Conservation (phyloP, 2,888 invertebrate species). For the Quadroppia sp. region DNA sequence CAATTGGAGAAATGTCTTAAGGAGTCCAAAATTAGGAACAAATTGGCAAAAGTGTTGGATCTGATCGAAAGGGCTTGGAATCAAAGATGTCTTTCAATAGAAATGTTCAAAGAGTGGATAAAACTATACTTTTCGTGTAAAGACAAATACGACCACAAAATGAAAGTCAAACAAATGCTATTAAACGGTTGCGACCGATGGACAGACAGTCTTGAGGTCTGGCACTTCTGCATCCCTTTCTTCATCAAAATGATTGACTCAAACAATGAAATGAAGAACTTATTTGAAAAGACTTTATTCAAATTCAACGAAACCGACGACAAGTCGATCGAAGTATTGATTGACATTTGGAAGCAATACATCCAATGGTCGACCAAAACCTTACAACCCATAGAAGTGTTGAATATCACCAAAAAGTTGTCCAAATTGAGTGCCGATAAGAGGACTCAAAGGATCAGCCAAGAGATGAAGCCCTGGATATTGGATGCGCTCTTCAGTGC, state of each 20-base stretch:
- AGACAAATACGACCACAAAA: slow-evolving; percentile 24
- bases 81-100: neutral
- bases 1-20: neutral
- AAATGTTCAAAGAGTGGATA: slow-evolving; percentile 40
- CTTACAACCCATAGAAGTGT: slow-evolving; percentile 10
- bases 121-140: slow-evolving; percentile 26
- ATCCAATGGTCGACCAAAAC: slow-evolving; percentile 30
- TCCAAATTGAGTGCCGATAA: neutral
- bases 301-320: slow-evolving; percentile 26
- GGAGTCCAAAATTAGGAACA: neutral
- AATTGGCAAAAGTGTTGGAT: slow-evolving; percentile 31
- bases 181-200: slow-evolving; percentile 36
- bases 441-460: neutral
- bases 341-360: slow-evolving; percentile 39
- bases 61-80: slow-evolving; percentile 38
- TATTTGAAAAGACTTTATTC: slow-evolving; percentile 32
- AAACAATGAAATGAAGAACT: slow-evolving; percentile 19
- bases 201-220: slow-evolving; percentile 27
- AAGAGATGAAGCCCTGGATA: slow-evolving; percentile 35
- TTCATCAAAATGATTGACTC: slow-evolving; percentile 35
- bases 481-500: slow-evolving; percentile 19
- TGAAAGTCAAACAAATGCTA: slow-evolving; percentile 35
- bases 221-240: slow-evolving; percentile 29
- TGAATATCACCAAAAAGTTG: slow-evolving; percentile 33
- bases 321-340: neutral